phyloP scores from a whole-genome alignment of 2,797 vertebrate species.

The Morelia viridis region DNA sequence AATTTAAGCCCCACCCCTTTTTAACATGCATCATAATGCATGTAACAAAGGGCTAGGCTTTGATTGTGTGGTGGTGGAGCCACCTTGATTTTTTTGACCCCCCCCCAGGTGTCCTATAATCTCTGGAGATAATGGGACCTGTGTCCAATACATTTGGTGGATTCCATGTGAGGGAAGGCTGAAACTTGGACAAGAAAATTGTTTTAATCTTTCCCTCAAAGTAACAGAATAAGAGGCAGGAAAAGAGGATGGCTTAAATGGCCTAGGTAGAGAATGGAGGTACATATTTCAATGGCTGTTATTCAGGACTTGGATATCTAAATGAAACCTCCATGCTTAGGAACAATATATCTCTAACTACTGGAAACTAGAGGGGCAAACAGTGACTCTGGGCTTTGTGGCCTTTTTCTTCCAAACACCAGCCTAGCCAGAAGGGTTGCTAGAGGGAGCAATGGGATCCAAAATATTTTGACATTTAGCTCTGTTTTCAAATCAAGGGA shows the following conservation, averaged over 20 bases:
- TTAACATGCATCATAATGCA: neutral
- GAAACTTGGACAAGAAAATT: neutral
- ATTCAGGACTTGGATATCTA: neutral
- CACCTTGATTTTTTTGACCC: neutral
- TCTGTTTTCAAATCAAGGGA: neutral
- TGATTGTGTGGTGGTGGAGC: neutral
- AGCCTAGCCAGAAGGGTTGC: neutral
- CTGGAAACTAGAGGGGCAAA: neutral
- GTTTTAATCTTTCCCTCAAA: neutral
- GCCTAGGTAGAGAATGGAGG: neutral
- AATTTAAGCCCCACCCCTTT: neutral
- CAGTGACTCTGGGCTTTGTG: neutral
- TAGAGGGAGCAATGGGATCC: neutral
- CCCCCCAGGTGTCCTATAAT: neutral
- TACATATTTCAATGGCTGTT: neutral
- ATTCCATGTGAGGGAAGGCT: neutral
- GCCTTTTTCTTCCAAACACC: no score
- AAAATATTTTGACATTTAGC: neutral
- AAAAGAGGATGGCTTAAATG: neutral
- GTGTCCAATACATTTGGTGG: neutral
- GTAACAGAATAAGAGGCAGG: neutral
- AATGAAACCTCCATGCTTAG: neutral
- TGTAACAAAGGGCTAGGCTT: neutral
- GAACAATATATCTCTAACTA: neutral
- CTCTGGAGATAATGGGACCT: neutral